phyloP scores from a whole-genome alignment of 2,888 invertebrate genomes.

The Dolichopus griseipennis region DNA sequence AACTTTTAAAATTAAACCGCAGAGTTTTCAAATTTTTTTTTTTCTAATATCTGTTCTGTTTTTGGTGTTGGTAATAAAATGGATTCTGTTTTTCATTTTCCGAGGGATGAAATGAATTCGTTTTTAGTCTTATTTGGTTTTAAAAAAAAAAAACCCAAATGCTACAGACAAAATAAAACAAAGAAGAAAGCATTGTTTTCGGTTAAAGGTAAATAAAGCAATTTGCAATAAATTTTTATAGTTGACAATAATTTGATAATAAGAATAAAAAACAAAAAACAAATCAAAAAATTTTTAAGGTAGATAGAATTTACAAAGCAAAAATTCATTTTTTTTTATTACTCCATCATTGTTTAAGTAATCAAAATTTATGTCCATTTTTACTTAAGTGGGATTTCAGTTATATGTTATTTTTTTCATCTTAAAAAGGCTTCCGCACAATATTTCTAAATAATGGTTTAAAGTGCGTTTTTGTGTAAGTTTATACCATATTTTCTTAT shows the following conservation, averaged over 20 bases:
- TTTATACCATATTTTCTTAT: too few species aligned
- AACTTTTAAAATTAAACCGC: not conserved
- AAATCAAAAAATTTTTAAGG: constrained; percentile 7
- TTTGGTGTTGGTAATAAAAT: too few species aligned
- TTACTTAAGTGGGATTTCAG: not conserved
- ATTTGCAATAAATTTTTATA: constrained; percentile 11
- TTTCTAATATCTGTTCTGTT: not conserved
- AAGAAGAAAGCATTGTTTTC: not conserved
- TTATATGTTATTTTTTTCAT: not conserved
- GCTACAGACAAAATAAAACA: not conserved
- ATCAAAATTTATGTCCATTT: not conserved
- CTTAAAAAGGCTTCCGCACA: too few species aligned
- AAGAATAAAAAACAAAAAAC: constrained; percentile 16
- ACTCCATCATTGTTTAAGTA: not conserved
- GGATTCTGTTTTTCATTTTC: too few species aligned
- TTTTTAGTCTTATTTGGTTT: too few species aligned
- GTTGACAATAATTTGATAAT: constrained; percentile 9
- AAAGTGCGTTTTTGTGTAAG: too few species aligned
- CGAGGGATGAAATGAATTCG: too few species aligned
- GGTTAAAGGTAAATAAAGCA: constrained; percentile 4
- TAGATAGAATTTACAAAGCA: not conserved
- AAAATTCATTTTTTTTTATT: not conserved
- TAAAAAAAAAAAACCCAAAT: not conserved
- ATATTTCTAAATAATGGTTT: too few species aligned
- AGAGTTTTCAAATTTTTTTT: not conserved